Evolutionary conservation across 2,797 vertebrate genomes (phyloP), one percentile per base, ranked within the genome.

Genomic region (Loriculus beryllinus): DNA sequence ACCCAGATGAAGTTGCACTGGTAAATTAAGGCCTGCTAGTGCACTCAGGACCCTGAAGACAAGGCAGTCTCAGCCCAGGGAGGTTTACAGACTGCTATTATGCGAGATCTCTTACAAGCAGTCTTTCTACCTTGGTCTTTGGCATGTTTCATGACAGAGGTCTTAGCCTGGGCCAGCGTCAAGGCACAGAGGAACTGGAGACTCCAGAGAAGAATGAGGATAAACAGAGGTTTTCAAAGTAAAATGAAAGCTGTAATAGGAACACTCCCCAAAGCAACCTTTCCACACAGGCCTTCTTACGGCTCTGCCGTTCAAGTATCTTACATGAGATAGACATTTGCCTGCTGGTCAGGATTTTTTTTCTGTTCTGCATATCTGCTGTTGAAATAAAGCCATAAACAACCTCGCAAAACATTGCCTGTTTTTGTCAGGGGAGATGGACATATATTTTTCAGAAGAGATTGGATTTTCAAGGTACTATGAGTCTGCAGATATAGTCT

Each of bases 41-140:
- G 22, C 10, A 67, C 14, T 69, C 13, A 51, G 40, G 35, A 22
- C 10, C 25, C 16, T 71, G 28, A 59, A 60, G 68, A 81, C 2
- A 5, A 54, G 16, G 1, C n/a, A 49, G 3, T 49, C 7, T 59
- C 43, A 78, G 0, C 5, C 15, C n/a, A 51, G 12, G 8, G 28
- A 60, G 5, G 2, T 56, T 88, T 67, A 37, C n/a, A 76, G 64
- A 25, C 1, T 7, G 9, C 5, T 64, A 3, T 48, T 28, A 15
- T 10, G 4, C 25, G 19, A n/a, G 9, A 5, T 35, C 8, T 63
- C 3, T 21, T 64, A 31, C 11, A 21, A 42, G 14, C 1, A 9
- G 10, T 19, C 40, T 71, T 91, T 72, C 19, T 12, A 31, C 47
- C 10, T 48, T 77, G 42, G 14, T 68, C 48, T 81, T 70, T n/a